Evolutionary conservation across 1,140 invertebrate species (phyloP), one percentile per base, ranked within the genome.

Genomic region (Hestina assimilis): DNA sequence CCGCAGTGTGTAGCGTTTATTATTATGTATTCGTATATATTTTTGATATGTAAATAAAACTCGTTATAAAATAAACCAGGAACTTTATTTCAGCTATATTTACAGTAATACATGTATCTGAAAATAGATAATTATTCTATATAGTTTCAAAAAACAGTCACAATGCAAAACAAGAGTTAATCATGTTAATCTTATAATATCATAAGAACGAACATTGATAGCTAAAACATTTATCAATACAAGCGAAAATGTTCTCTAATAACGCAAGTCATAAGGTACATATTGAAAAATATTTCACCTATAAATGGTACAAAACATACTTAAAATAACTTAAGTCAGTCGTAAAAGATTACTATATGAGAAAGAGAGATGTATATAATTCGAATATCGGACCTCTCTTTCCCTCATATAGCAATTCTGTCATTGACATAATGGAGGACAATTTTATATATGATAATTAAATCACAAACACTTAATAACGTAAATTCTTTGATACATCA

Each of bases 11-110:
- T n/a, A n/a, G n/a, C n/a, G n/a, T n/a, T n/a, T n/a, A n/a, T n/a
- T n/a, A n/a, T n/a, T n/a, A n/a, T n/a, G n/a, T n/a, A n/a, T n/a
- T n/a, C n/a, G n/a, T n/a, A n/a, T n/a, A n/a, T n/a, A n/a, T n/a
- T n/a, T n/a, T n/a, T n/a, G n/a, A 35, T 38, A 43, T 35, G 20
- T 17, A 51, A 62, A 58, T 57, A 48, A 63, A 58, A 47, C 1
- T 20, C 4, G 6, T 4, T 33, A 12, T 42, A 48, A n/a, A 23
- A 81, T 82, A 81, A 83, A 83, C 79, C 78, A 86, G 83, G 83
- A 86, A 86, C 83, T 86, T 83, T 84, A 83, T 80, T 84, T 78
- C 80, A 76, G 79, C 77, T 82, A 81, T 84, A 86, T 86, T 74
- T 86, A 86, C 83, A 86, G 69, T 75, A 79, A 82, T 81, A 83